phyloP scores from a whole-genome alignment of 2,888 invertebrate species.

The Abrostola triplasia region DNA sequence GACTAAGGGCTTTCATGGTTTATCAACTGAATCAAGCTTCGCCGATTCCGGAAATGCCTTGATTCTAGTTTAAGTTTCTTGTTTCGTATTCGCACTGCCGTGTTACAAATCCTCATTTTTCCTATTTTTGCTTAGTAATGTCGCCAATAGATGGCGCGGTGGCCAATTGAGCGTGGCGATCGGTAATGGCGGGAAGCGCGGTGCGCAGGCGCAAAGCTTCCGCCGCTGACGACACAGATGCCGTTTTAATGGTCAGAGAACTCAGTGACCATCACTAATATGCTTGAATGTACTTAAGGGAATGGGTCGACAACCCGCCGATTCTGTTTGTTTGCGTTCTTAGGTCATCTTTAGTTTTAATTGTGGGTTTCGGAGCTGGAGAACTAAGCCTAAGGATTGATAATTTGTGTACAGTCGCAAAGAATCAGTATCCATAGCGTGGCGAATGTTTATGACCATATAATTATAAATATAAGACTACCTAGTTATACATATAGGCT shows the following conservation, averaged over 20 bases:
- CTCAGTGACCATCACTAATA: constrained; percentile 60
- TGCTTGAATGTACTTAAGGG: constrained; percentile 53
- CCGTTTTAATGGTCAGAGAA: constrained; percentile 60
- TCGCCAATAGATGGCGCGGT: constrained; percentile 36
- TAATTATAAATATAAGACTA: too few relatives aligned
- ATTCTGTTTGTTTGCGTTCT: constrained; percentile 29
- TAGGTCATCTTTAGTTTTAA: not conserved
- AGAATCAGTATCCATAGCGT: not conserved
- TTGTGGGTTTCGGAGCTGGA: not conserved
- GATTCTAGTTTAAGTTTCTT: too few relatives aligned
- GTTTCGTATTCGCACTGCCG: not conserved
- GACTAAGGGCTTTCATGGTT: too few relatives aligned
- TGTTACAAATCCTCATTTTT: constrained; percentile 25
- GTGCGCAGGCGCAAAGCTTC: constrained; percentile 47
- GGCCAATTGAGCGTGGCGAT: constrained; percentile 52
- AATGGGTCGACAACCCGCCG: constrained; percentile 50
- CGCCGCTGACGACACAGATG: constrained; percentile 58
- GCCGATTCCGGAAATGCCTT: too few relatives aligned
- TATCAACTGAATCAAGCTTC: too few relatives aligned
- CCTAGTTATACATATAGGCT: too few relatives aligned
- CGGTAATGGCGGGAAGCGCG: constrained; percentile 57
- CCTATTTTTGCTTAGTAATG: constrained; percentile 24
- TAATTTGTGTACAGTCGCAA: not conserved
- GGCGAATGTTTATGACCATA: too few relatives aligned
- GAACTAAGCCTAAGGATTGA: not conserved